These are phyloP conservation scores for Aphodius sticticus DNA, from an alignment of 2,888 invertebrate genomes.

Conservation along the genomic window DNA sequence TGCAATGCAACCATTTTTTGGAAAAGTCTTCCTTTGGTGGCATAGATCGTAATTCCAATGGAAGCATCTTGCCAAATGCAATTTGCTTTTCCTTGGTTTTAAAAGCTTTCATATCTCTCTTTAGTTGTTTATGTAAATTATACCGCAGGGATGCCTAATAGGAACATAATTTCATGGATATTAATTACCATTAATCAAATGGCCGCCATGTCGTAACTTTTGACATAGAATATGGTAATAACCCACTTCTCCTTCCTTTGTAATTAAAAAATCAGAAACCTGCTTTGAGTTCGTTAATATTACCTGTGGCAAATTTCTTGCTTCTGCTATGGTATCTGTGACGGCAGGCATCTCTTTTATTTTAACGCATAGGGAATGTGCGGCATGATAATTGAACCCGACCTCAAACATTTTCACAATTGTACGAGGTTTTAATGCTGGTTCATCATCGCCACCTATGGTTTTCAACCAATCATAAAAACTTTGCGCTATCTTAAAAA, in stretches of 20 bases:
- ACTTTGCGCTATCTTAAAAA: constrained; percentile 53
- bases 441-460: constrained; percentile 50
- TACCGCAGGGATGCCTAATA: constrained; percentile 34
- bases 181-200: constrained; percentile 15
- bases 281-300: constrained; percentile 32
- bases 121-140: constrained; percentile 37
- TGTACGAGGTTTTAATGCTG: constrained; percentile 51
- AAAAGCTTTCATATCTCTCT: constrained; percentile 38
- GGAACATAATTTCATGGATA: constrained; percentile 28
- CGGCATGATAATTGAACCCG: constrained; percentile 66
- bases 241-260: no score
- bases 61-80: constrained; percentile 65
- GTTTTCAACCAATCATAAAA: constrained; percentile 56
- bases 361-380: constrained; percentile 64
- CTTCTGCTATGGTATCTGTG: constrained; percentile 64
- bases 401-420: constrained; percentile 62
- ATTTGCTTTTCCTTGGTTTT: constrained; percentile 55
- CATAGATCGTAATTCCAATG: constrained; percentile 62
- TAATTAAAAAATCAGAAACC: no score
- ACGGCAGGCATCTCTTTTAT: constrained; percentile 68
- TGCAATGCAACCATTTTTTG: constrained; percentile 65
- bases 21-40: constrained; percentile 65
- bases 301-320: constrained; percentile 63
- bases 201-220: no score
- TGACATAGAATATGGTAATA: no score